phyloP scores from a whole-genome alignment of 2,888 invertebrate genomes.

The Lydus trimaculatus region DNA sequence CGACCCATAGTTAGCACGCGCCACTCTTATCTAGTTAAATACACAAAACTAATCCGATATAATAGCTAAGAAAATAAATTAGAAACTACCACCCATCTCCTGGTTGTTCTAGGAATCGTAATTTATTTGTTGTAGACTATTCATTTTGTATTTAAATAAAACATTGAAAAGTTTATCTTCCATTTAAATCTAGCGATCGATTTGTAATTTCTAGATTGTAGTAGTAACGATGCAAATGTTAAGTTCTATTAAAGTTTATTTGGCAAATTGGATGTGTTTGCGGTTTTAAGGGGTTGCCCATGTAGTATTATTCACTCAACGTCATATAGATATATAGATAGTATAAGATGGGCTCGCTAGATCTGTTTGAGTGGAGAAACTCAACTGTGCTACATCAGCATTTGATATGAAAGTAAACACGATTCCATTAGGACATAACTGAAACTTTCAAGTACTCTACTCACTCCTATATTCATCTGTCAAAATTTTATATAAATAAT shows the following conservation, averaged over 20 bases:
- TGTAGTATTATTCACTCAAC: conserved; percentile 16
- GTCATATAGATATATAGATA: no score
- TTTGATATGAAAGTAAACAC: conserved; percentile 54
- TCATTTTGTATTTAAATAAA: no score
- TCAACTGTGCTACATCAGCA: conserved; percentile 42
- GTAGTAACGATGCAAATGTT: conserved; percentile 7
- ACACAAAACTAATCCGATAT: conserved; percentile 43
- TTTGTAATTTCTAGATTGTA: conserved; percentile 5
- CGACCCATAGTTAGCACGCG: conserved; percentile 47
- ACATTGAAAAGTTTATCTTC: no score
- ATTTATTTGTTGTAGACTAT: no score
- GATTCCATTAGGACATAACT: conserved; percentile 49
- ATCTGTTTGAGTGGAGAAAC: conserved; percentile 36
- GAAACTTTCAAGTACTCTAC: conserved; percentile 34
- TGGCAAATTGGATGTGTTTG: conserved; percentile 44
- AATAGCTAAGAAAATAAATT: no score
- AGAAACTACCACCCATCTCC: no score
- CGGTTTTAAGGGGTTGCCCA: conserved; percentile 39
- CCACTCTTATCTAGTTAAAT: conserved; percentile 30
- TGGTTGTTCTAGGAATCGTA: no score
- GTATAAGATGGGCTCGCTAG: conserved; percentile 40
- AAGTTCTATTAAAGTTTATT: conserved; percentile 36
- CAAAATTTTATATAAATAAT: not conserved
- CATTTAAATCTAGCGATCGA: not conserved
- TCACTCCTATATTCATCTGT: not conserved